A percentile compares a stretch with the other conserved stretches of the same genome.
Evolutionary conservation across 2,888 invertebrate genomes (phyloP).

Genomic region (Villa cingulata): DNA sequence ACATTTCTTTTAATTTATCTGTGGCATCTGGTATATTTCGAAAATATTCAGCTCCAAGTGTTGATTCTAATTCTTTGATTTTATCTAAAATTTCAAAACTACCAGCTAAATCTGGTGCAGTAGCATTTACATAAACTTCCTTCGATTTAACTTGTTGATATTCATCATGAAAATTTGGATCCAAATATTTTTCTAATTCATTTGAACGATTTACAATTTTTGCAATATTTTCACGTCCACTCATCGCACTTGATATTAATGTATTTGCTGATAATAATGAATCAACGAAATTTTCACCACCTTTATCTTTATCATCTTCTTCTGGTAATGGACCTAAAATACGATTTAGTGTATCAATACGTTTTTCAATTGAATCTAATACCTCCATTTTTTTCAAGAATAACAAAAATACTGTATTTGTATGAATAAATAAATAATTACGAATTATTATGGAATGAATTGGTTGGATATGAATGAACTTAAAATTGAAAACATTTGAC

Average conservation of each 20-base stretch:
- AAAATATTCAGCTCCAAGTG: constrained; percentile 36
- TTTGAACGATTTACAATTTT: constrained; percentile 40
- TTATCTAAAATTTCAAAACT: constrained; percentile 32
- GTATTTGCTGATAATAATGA: constrained; percentile 44
- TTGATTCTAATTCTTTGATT: constrained; percentile 31
- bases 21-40: constrained; percentile 34
- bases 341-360: constrained; percentile 30
- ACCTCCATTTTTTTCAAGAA: constrained; percentile 32
- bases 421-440: too few relatives aligned
- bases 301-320: constrained; percentile 4
- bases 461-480: too few relatives aligned
- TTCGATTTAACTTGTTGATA: constrained; percentile 32
- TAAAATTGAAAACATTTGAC: too few relatives aligned
- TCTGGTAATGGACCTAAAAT: constrained; percentile 25
- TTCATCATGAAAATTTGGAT: constrained; percentile 45
- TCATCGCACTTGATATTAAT: constrained; percentile 41
- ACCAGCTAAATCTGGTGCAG: constrained; percentile 30
- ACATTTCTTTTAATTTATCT: constrained; percentile 29
- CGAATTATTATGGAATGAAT: too few relatives aligned
- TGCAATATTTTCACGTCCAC: constrained; percentile 42
- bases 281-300: constrained; percentile 27
- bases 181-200: constrained; percentile 46
- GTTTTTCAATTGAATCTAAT: constrained; percentile 31
- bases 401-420: too few relatives aligned
- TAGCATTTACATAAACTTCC: constrained; percentile 34